phyloP scores from a whole-genome alignment of 2,797 vertebrate species.

The Rhynchotus rufescens region DNA sequence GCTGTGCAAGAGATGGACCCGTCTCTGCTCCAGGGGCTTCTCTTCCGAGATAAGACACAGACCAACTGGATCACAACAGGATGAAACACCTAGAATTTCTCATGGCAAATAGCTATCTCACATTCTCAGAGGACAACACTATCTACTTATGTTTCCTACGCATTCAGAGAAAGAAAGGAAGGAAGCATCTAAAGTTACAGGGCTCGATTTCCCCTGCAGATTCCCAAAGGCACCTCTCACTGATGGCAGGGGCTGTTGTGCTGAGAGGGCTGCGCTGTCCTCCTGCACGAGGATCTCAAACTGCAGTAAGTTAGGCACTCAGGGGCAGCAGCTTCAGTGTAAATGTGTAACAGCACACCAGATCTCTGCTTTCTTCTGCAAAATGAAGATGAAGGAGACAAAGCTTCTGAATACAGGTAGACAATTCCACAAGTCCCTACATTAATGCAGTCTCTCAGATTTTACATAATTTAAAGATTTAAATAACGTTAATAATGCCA shows the following conservation, averaged over 20 bases:
- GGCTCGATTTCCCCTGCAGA: not conserved
- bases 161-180: not conserved
- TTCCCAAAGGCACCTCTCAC: not conserved
- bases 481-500: not conserved
- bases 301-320: not conserved
- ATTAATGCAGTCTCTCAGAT: not conserved
- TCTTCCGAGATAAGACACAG: not conserved
- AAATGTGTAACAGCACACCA: not conserved
- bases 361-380: not conserved
- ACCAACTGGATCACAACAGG: not conserved
- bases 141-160: not conserved
- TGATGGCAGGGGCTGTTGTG: not conserved
- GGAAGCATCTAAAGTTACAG: not conserved
- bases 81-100: not conserved
- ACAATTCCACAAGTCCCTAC: not conserved
- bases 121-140: not conserved
- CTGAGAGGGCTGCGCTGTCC: not conserved
- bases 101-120: not conserved
- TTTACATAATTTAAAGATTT: not conserved
- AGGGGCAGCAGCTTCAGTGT: not conserved
- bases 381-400: not conserved
- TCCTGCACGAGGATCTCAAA: not conserved
- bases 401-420: not conserved
- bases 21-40: not conserved
- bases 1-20: not conserved